Conservation (phyloP, 2,888 invertebrate species). For the Dascillus cervinus region DNA sequence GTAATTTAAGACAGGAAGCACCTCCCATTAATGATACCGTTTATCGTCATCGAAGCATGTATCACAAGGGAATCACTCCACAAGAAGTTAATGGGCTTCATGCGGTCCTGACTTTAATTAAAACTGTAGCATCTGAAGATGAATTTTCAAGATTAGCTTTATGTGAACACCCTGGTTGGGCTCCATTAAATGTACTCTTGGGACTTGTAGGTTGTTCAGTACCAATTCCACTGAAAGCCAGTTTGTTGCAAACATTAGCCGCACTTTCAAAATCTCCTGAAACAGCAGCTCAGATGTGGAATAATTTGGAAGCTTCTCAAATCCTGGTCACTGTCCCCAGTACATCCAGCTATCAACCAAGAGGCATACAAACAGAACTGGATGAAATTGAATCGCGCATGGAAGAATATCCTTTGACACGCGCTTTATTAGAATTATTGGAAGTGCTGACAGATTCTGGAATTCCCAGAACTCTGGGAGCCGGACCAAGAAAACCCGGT, state of each 20-base stretch:
- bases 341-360: conserved; percentile 54
- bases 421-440: conserved; percentile 70
- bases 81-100: conserved; percentile 80
- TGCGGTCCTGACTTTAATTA: conserved; percentile 70
- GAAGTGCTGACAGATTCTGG: conserved; percentile 64
- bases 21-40: conserved; percentile 58
- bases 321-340: conserved; percentile 63
- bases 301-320: conserved; percentile 73
- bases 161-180: conserved; percentile 85
- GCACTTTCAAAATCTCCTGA: conserved; percentile 71
- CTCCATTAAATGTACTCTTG: conserved; percentile 69
- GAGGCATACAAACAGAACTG: conserved; percentile 73
- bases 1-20: conserved; percentile 62
- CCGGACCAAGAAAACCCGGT: conserved; percentile 73
- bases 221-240: conserved; percentile 77
- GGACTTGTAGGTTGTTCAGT: conserved; percentile 82
- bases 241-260: conserved; percentile 69
- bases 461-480: conserved; percentile 69
- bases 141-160: conserved; percentile 72
- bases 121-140: conserved; percentile 71
- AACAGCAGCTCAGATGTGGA: conserved; percentile 78
- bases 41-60: conserved; percentile 48
- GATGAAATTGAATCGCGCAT: conserved; percentile 87
- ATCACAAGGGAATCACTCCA: conserved; percentile 61
- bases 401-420: conserved; percentile 84